Percentiles rank a stretch among this genome's conserved stretches.
These are phyloP conservation scores for Zeuzera pyrina DNA, from an alignment of 2,888 invertebrate genomes.

Conservation along the genomic window DNA sequence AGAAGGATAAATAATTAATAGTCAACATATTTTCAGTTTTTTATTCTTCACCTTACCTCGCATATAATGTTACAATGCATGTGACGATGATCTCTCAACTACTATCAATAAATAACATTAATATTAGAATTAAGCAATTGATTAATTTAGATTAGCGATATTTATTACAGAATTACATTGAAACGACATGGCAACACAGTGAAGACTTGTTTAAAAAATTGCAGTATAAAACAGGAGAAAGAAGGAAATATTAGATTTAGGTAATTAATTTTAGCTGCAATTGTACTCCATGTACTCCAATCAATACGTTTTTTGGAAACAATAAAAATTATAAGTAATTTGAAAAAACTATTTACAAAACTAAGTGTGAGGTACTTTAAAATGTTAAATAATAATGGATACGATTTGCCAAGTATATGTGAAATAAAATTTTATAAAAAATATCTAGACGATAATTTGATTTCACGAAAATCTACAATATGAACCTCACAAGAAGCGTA, in stretches of 20 bases:
- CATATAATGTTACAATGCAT: conserved; percentile 53
- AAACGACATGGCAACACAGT: conserved; percentile 45
- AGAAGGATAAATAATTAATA: no score
- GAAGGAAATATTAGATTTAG: background rate
- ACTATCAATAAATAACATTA: conserved; percentile 70
- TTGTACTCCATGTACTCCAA: no score
- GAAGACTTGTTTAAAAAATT: conserved; percentile 19
- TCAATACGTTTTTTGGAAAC: no score
- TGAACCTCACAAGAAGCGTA: background rate
- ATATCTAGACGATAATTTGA: no score
- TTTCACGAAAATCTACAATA: background rate
- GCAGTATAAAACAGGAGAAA: conserved; percentile 4
- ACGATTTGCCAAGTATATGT: no score
- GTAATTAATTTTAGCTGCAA: no score
- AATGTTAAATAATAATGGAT: no score
- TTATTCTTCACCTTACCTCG: conserved; percentile 42
- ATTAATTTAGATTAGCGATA: conserved; percentile 53
- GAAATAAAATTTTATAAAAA: no score
- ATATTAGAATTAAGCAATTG: conserved; percentile 59
- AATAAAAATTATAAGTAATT: no score
- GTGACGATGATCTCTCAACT: conserved; percentile 52
- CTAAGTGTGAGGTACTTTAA: no score
- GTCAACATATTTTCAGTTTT: no score
- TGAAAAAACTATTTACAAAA: no score
- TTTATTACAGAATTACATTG: conserved; percentile 47